A percentile compares a stretch with the other conserved stretches of the same genome.
Conservation (phyloP, 2,888 invertebrate genomes). For the Melieria crassipennis region DNA sequence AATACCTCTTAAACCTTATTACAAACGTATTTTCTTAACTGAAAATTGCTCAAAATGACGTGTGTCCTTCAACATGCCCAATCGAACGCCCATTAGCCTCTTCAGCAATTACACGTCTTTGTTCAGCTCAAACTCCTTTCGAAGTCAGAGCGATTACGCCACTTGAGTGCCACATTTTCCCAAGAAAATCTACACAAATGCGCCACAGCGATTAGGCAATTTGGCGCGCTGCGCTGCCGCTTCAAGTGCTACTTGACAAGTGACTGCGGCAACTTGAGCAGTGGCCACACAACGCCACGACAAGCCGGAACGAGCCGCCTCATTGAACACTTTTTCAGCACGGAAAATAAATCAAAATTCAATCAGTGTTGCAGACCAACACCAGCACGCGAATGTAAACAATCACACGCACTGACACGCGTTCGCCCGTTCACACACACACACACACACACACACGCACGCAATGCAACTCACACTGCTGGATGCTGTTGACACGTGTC, state of each 20-base stretch:
- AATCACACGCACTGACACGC: too few species aligned
- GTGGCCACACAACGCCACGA: neutral
- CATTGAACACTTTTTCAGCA: conserved; percentile 37
- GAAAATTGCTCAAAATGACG: neutral
- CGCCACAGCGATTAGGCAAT: neutral
- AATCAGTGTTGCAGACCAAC: conserved; percentile 49
- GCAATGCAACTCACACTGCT: conserved; percentile 30
- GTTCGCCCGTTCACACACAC: neutral
- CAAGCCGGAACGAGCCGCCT: conserved; percentile 22
- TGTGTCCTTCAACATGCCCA: neutral
- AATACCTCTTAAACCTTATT: too few species aligned
- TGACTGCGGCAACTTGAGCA: conserved; percentile 12
- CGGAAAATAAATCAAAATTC: conserved; percentile 58
- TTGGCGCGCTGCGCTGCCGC: conserved; percentile 17
- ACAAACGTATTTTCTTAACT: neutral
- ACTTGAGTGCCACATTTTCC: too few species aligned
- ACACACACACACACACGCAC: conserved; percentile 1
- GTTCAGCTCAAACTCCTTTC: neutral
- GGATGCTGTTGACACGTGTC: conserved; percentile 58
- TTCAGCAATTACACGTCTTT: conserved; percentile 10
- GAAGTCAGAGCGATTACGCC: neutral
- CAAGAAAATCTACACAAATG: neutral
- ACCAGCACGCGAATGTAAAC: too few species aligned
- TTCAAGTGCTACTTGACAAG: conserved; percentile 22
- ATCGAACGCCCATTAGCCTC: conserved; percentile 13